Percentiles rank a stretch among this genome's conserved stretches.
Conservation (phyloP, 2,113 vertebrate species). For the Cygnus atratus region DNA sequence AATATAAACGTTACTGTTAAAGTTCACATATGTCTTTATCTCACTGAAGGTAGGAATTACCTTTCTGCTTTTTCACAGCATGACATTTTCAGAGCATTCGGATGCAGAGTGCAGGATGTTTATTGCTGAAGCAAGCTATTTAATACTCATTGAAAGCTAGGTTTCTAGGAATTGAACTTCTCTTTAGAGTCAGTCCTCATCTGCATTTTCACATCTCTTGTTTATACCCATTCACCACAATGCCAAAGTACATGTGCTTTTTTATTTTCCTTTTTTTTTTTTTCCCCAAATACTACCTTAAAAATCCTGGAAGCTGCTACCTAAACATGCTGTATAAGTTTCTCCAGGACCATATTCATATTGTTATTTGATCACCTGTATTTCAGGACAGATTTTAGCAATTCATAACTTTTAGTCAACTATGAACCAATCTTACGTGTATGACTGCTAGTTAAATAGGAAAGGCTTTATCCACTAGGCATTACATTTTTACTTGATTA, state of each 20-base stretch:
- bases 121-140: background rate
- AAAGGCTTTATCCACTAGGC: background rate
- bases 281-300: background rate
- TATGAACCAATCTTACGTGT: background rate
- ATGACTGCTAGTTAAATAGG: background rate
- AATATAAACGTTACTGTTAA: background rate
- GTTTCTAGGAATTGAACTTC: background rate
- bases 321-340: background rate
- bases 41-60: background rate
- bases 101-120: background rate
- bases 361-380: background rate
- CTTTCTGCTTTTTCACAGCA: background rate
- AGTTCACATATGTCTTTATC: background rate
- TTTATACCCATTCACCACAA: background rate
- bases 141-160: background rate
- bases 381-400: background rate
- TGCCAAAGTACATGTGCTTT: background rate
- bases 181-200: background rate
- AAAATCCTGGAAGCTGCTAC: background rate
- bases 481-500: background rate
- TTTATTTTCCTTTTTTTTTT: background rate
- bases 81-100: background rate
- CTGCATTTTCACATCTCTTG: background rate
- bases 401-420: background rate
- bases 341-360: background rate